phyloP scores from a whole-genome alignment of 2,113 vertebrate species.

The Elgaria multicarinata region DNA sequence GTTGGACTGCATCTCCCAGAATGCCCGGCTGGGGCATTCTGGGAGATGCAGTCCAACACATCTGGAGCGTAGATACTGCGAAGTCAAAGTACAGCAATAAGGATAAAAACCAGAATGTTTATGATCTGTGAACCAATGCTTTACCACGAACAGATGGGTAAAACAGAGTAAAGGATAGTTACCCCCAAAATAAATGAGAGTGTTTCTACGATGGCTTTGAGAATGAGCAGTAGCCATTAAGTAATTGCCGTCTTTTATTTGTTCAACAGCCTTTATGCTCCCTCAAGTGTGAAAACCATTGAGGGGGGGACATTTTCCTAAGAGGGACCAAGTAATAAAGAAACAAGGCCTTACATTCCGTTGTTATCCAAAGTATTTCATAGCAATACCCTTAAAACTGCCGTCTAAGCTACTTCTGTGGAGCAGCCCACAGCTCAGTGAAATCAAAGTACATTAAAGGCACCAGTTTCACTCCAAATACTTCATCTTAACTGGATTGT shows the following conservation, averaged over 20 bases:
- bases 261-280: not conserved
- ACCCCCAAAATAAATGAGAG: not conserved
- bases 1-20: no score
- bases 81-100: not conserved
- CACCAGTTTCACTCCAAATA: not conserved
- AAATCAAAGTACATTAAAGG: conserved; percentile 7
- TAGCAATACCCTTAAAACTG: conserved; percentile 10
- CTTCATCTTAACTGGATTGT: conserved; percentile 5
- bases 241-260: not conserved
- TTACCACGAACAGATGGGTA: not conserved
- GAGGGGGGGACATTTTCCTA: no score
- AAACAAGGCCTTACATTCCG: not conserved
- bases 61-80: not conserved
- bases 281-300: conserved; percentile 11
- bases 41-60: no score
- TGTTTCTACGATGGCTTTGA: not conserved
- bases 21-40: no score
- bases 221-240: not conserved
- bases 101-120: not conserved
- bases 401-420: not conserved
- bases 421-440: not conserved
- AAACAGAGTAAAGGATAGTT: not conserved
- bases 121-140: not conserved
- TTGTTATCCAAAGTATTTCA: conserved; percentile 1
- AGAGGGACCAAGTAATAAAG: not conserved